Evolutionary conservation across 2,888 invertebrate genomes (phyloP).

Genomic region (Prenolepis imparis): DNA sequence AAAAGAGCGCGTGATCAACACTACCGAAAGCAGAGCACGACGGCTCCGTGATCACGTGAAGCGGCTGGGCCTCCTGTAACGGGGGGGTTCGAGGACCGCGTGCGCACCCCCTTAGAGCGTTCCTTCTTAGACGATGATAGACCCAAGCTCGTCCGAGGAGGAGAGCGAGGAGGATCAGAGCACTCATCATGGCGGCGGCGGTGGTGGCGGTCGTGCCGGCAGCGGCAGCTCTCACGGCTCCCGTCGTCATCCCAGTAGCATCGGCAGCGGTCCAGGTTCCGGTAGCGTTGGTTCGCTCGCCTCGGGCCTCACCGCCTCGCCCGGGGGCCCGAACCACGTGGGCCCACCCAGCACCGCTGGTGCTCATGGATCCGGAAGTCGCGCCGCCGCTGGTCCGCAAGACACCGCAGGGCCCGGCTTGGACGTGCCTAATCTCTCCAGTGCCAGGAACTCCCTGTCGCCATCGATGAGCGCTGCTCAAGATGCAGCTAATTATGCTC

Average conservation of each 20-base stretch:
- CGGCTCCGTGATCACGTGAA: constrained; percentile 68
- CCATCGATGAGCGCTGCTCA: constrained; percentile 87
- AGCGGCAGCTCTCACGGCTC: constrained; percentile 81
- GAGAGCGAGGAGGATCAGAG: constrained; percentile 97
- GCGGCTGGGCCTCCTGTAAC: constrained; percentile 65
- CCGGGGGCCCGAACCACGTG: constrained; percentile 78
- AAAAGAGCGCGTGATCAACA: constrained; percentile 14
- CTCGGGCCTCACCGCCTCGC: constrained; percentile 84
- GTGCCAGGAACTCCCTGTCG: constrained; percentile 86
- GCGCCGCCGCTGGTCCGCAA: constrained; percentile 84
- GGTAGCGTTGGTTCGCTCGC: constrained; percentile 86
- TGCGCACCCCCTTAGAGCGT: constrained; percentile 39
- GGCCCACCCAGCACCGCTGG: constrained; percentile 71
- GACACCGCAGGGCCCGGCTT: constrained; percentile 73
- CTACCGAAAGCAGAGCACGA: constrained; percentile 51
- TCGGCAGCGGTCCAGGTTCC: constrained; percentile 78
- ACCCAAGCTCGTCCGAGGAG: constrained; percentile 98
- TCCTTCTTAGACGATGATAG: constrained; percentile 91
- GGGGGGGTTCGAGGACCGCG: constrained; percentile 61
- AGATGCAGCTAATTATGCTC: constrained; percentile 87
- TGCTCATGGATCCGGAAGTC: constrained; percentile 80
- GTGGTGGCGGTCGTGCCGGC: constrained; percentile 76
- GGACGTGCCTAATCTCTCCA: constrained; percentile 81
- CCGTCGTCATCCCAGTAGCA: constrained; percentile 86
- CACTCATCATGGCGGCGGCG: constrained; percentile 85